phyloP scores from a whole-genome alignment of 1,140 invertebrate genomes.

The Trichonephila clavata region DNA sequence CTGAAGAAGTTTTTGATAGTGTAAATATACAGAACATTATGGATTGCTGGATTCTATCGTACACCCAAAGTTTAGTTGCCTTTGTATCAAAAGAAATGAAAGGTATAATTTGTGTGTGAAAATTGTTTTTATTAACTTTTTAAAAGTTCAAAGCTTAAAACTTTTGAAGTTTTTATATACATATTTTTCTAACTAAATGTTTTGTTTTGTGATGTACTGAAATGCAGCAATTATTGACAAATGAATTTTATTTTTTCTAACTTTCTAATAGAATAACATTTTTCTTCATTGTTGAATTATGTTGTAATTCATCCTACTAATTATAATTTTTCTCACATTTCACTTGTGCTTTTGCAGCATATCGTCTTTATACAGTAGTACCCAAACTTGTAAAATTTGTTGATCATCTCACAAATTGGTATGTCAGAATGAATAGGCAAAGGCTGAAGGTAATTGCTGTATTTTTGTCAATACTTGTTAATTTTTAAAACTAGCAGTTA shows the following conservation, averaged over 20 bases:
- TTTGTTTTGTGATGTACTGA: too few relatives aligned
- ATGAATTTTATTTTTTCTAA: too few relatives aligned
- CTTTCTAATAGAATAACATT: too few relatives aligned
- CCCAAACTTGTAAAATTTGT: slow-evolving; percentile 97
- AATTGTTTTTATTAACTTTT: not conserved
- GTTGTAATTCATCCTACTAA: too few relatives aligned
- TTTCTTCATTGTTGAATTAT: too few relatives aligned
- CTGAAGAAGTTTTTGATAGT: slow-evolving; percentile 79
- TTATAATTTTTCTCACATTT: not conserved
- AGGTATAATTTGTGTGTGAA: slow-evolving; percentile 79
- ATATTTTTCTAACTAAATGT: too few relatives aligned
- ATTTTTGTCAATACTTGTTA: not conserved
- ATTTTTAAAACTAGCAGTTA: too few relatives aligned
- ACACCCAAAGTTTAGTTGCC: slow-evolving; percentile 94
- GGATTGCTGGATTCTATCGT: slow-evolving; percentile 98
- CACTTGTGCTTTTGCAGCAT: slow-evolving; percentile 83
- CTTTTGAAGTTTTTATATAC: too few relatives aligned
- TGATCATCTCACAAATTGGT: slow-evolving; percentile 99
- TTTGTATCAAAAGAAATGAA: slow-evolving; percentile 96
- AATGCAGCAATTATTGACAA: too few relatives aligned
- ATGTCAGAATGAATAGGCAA: slow-evolving; percentile 97
- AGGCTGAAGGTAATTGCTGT: slow-evolving; percentile 86
- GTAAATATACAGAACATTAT: slow-evolving; percentile 88
- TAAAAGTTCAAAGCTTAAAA: too few relatives aligned
- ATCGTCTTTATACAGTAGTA: slow-evolving; percentile 97